phyloP scores from a whole-genome alignment of 37 sponge, comb jelly and placozoan species.

The Ephydatia muelleri region DNA sequence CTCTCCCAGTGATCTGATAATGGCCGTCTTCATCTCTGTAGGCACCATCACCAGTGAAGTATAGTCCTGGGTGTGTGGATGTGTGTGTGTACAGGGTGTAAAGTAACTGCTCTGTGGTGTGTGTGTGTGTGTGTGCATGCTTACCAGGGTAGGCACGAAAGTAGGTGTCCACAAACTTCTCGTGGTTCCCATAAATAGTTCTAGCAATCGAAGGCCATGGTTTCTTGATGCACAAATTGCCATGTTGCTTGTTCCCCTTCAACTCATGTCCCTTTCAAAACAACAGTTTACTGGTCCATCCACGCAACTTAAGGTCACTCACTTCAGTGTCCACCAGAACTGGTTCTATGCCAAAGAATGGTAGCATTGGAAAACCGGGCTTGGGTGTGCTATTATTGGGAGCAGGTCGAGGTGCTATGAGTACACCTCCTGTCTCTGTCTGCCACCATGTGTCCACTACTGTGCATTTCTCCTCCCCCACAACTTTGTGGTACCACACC shows the following conservation, averaged over 20 bases:
- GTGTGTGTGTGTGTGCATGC: constrained; percentile 2
- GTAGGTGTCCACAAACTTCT: constrained; percentile 82
- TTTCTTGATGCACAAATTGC: constrained; percentile 77
- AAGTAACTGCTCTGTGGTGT: background rate
- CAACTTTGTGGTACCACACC: constrained; percentile 86
- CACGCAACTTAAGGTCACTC: background rate
- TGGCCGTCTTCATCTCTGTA: constrained; percentile 82
- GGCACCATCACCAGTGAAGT: constrained; percentile 93
- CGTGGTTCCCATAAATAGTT: constrained; percentile 91
- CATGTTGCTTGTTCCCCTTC: constrained; percentile 65
- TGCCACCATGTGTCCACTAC: constrained; percentile 98
- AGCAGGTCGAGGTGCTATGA: constrained; percentile 83
- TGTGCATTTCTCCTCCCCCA: constrained; percentile 86
- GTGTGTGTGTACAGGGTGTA: background rate
- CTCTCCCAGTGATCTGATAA: constrained; percentile 90
- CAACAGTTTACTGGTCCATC: background rate
- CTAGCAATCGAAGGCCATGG: constrained; percentile 91
- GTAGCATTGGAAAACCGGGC: constrained; percentile 82
- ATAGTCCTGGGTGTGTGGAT: constrained; percentile 35
- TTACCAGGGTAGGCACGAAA: constrained; percentile 81
- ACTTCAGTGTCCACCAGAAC: constrained; percentile 70
- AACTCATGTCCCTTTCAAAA: constrained; percentile 55
- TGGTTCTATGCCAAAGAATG: constrained; percentile 94
- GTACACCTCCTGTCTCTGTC: constrained; percentile 93
- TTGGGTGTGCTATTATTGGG: constrained; percentile 63